These are phyloP conservation scores for Promerops cafer DNA, from an alignment of 2,113 vertebrate genomes.

Conservation along the genomic window DNA sequence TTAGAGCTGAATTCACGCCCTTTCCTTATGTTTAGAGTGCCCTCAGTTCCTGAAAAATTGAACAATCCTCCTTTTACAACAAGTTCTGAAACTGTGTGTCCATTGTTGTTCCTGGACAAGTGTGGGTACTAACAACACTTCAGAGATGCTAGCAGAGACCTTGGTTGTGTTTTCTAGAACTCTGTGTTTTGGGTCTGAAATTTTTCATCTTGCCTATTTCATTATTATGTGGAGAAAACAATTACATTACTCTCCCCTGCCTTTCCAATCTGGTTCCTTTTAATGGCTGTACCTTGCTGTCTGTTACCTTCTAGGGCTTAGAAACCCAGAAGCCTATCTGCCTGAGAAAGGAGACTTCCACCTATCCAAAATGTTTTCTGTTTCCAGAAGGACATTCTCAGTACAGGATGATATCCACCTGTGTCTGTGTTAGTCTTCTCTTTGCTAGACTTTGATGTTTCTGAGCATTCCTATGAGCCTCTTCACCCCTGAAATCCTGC, in stretches of 20 bases:
- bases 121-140: not conserved
- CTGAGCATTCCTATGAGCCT: not conserved
- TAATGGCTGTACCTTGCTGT: not conserved
- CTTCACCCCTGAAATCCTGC: not conserved
- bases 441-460: not conserved
- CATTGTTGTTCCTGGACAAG: not conserved
- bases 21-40: not conserved
- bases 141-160: not conserved
- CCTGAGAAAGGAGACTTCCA: not conserved
- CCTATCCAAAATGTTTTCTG: not conserved
- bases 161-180: not conserved
- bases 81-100: not conserved
- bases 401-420: not conserved
- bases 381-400: not conserved
- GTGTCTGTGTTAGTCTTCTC: not conserved
- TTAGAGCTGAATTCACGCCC: not conserved
- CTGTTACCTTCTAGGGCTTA: not conserved
- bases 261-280: not conserved
- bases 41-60: not conserved
- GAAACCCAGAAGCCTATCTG: not conserved
- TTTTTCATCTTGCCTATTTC: not conserved
- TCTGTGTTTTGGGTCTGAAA: not conserved
- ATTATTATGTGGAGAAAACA: not conserved
- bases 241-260: not conserved
- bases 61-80: not conserved